Base-by-base conservation (phyloP, 2,113 vertebrate species). In the Daubentonia madagascariensis region DNA sequence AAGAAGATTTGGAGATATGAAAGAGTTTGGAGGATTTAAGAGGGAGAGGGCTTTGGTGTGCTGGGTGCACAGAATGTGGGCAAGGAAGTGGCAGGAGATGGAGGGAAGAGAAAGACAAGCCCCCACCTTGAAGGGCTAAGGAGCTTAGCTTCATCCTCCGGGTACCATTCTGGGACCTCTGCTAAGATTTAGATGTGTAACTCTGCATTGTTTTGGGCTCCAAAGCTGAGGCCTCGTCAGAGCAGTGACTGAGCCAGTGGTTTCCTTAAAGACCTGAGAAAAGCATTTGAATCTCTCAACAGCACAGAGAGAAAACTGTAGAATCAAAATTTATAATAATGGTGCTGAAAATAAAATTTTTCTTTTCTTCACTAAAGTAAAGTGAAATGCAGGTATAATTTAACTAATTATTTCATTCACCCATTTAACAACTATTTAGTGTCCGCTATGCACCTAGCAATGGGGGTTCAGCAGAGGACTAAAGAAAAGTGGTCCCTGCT, bases 211-310 rank as follows among this genome's bases (percentile, higher is more conserved):
- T 25, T 52, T 13, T 67, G 8, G 6, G 16, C 52, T 79, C 50
- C 17, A 76, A 70, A 70, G 32, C 25, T 22, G 1, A 57, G 25
- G 6, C 17, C 17, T 91, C 45, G 6, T 50, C n/a, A 50, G 18
- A 50, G 2, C 67, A 73, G 17, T 14, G 17, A 73, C 48, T 17
- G 28, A 68, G 48, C 13, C 63, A 35, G 10, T 3, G 5, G 5
- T 59, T 86, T 57, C 43, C 52, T 95, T 79, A 54, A 59, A 91
- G 63, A 85, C 10, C 14, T 25, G 6, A 79, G 20, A 61, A 79
- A 72, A 22, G 16, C 30, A 91, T 72, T 28, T 43, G 40, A n/a
- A 50, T 30, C 40, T 4, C 54, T 79, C 52, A 61, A 30, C 0
- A 59, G 35, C 30, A 57, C 23, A 85, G 59, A 23, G 25, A 67